Base-by-base conservation (phyloP, 35 echinoderm and acorn worm species). In the Eucidaris tribuloides region DNA sequence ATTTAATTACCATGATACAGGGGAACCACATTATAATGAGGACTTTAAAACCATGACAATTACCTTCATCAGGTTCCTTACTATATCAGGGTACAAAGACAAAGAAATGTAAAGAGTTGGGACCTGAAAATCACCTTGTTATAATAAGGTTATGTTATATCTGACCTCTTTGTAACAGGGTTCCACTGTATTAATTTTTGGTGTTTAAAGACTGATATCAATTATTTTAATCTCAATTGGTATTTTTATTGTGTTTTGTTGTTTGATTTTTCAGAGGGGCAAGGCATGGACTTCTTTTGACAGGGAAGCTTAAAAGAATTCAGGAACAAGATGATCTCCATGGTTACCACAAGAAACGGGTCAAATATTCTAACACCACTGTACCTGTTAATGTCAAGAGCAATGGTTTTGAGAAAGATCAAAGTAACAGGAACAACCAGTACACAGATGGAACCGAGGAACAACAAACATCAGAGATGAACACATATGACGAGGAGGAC, bases 241-340 rank as follows among this genome's bases (percentile, higher is more conserved):
- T 6, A n/a, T 4, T 39, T 28, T 35, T 76, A 13, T 7, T 14
- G n/a, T 42, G 29, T 49, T 55, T 25, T 25, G 25, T 46, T 4
- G 20, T 27, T 49, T 50, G 50, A 55, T 15, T 29, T 80, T 30
- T 31, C 58, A 96, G 93, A 42, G 93, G 88, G 34, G 93, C 93
- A 38, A 78, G 93, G 33, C 93, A 96, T 88, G 93, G 93, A n/a
- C 81, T 91, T 56, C 86, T 41, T 77, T 43, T 77, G 17, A 82
- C 50, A 34, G 93, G 93, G 23, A 96, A 96, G 65, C 76, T 96
- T 13, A 57, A 87, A 59, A 58, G 93, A 65, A 57, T 96, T 15
- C 61, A 96, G 66, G 80, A 74, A 30, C 93, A 96, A 56, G 93
- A 96, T 34, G 82, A 76, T 59, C 33, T 23, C 22, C 45, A 57